Base-by-base conservation (phyloP, 2,797 vertebrate species). In the Eleutherodactylus coqui region DNA sequence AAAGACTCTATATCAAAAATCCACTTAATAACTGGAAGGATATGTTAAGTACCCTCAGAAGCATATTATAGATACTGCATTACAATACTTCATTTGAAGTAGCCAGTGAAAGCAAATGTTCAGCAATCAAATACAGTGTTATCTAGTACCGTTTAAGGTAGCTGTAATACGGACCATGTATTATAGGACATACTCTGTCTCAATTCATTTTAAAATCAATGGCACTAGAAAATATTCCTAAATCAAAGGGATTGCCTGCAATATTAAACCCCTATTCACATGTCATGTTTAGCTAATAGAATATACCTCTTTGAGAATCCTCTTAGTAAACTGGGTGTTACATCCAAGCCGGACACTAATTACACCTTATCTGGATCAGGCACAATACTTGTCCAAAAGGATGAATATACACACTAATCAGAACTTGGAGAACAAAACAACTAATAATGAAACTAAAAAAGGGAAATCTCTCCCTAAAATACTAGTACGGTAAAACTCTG, bases 1-100 rank as follows among this genome's bases (percentile, higher is more conserved):
- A 64, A 75, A 53, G 45, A 36, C 36, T 73, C 17, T 86, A 36
- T 47, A 49, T 60, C n/a, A 73, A 75, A 75, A 79, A 62, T 47
- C 19, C 53, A 62, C 77, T 80, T 80, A 86, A 76, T 81, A 79
- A 75, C 55, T 75, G 45, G 9, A 75, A 82, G 55, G 58, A 86
- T 60, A 41, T 76, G 70, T 60, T 41, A 81, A 75, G 51, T 64
- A 43, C 73, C 47, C 78, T 62, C 27, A 62, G 41, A 72, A 64
- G 77, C 29, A 47, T 60, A 60, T 72, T 85, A 72, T 43, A 55
- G 34, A 75, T 34, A 67, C 29, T n/a, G 21, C 29, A 84, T 49
- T 83, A 62, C 72, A 75, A 62, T 64, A 36, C 53, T 19, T 76
- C 43, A 51, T 69, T 69, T 51, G 29, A 81, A 27, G 36, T 10